Evolutionary conservation across 2,797 vertebrate species (phyloP), one percentile per base, ranked within the genome.

Genomic region (Amniataba percoides): DNA sequence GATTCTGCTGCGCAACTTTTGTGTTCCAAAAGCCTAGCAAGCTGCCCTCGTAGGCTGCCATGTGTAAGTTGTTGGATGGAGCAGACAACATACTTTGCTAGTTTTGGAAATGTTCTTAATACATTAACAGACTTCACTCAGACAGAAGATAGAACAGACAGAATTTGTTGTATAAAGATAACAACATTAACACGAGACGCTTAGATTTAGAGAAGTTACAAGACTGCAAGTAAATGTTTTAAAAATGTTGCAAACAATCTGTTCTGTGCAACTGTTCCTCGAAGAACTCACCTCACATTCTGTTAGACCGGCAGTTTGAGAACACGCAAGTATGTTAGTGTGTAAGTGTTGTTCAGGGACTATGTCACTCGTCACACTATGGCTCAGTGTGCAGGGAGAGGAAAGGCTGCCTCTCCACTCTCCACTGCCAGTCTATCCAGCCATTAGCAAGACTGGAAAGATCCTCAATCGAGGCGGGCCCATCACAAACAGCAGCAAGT

Each of bases 361-460:
- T 10, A 5, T 2, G 7, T 15, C 42, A 12, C 57, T 74, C 27
- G 70, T 46, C 36, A 55, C 52, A 62, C 61, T 57, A 23, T 18
- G 34, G 46, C 45, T 60, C 71, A 78, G 27, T 51, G 58, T 64
- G 16, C n/a, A 1, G 18, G 2, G 51, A 76, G 67, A 58, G 9
- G 15, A 58, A 58, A 52, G 18, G 25, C 52, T 15, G 66, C 51
- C 52, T 74, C 16, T 16, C 11, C 23, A 0, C 36, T 67, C 49
- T 60, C 27, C 48, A 21, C 42, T 46, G 61, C 65, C 52, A 79
- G 40, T 55, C 60, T 64, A 48, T 40, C 21, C 55, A 42, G 27
- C 63, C 56, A 60, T 40, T 46, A 52, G 40, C 64, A 66, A 68
- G 40, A 45, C 58, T 66, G 15, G 52, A 5, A 57, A 31, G 4